These are phyloP conservation scores for Myrmecobius fasciatus DNA, from an alignment of 2,113 vertebrate genomes.

Conservation along the genomic window DNA sequence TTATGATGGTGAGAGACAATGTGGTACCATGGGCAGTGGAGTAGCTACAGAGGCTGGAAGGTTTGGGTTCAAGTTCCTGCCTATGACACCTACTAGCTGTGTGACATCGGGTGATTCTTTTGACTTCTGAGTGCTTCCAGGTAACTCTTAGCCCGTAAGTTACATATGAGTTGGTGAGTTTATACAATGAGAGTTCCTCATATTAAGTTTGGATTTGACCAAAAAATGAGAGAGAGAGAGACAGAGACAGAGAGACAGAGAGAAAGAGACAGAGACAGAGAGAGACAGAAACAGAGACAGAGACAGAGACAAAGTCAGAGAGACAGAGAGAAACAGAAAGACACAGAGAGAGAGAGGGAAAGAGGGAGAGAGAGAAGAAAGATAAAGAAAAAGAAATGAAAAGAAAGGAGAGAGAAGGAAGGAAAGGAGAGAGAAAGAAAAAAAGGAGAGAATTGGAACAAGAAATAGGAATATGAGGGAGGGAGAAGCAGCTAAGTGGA, in stretches of 20 bases:
- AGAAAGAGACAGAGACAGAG: not conserved
- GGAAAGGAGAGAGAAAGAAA: no score
- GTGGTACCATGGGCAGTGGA: not conserved
- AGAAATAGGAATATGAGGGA: not conserved
- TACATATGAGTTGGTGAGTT: not conserved
- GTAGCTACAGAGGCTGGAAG: not conserved
- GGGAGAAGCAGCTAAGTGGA: not conserved
- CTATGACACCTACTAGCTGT: not conserved
- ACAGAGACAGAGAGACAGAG: rapidly evolving
- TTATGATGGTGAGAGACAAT: not conserved
- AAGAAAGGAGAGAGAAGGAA: no score
- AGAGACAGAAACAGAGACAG: no score
- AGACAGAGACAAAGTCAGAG: rapidly evolving
- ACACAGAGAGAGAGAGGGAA: rapidly evolving
- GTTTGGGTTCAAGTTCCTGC: not conserved
- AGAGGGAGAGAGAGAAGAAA: rapidly evolving
- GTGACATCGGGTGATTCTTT: not conserved
- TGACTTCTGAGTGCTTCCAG: not conserved
- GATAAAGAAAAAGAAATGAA: no score
- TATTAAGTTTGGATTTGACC: not conserved
- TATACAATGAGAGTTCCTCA: not conserved
- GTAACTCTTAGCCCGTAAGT: not conserved
- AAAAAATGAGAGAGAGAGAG: not conserved
- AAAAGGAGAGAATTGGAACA: no score
- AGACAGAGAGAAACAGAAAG: rapidly evolving